Conservation (phyloP, 2,888 invertebrate species). For the Augochlorella aurata region DNA sequence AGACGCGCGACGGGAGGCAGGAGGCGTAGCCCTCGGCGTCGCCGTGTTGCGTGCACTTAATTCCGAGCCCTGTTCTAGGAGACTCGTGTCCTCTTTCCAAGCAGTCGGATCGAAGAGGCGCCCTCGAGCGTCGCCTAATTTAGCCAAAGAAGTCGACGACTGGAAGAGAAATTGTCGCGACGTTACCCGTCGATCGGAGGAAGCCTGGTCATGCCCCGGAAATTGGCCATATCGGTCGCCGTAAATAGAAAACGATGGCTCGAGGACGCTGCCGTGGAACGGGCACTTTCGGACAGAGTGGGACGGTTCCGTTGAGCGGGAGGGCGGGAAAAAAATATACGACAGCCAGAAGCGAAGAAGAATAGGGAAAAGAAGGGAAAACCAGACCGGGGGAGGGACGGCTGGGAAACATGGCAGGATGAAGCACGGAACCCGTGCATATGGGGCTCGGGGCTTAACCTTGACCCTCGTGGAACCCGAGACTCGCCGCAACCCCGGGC, state of each 20-base stretch:
- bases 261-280: slow-evolving; percentile 26
- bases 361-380: neutral
- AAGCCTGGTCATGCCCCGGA: slow-evolving; percentile 50
- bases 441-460: slow-evolving; percentile 62
- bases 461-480: slow-evolving; percentile 64
- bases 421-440: slow-evolving; percentile 46
- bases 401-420: slow-evolving; percentile 24
- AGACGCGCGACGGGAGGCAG: no score
- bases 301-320: slow-evolving; percentile 13
- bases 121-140: neutral
- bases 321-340: neutral
- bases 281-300: slow-evolving; percentile 12
- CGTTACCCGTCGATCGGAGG: slow-evolving; percentile 17
- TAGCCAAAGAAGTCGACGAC: neutral
- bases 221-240: slow-evolving; percentile 46
- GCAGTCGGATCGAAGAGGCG: no score
- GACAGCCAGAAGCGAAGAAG: neutral
- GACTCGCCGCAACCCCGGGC: slow-evolving; percentile 63
- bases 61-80: no score
- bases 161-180: neutral
- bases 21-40: no score
- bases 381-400: neutral
- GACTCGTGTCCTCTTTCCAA: no score
- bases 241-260: slow-evolving; percentile 61
- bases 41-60: no score